A percentile compares a stretch with the other conserved stretches of the same genome.
Conservation (phyloP, 2,113 vertebrate species). For the Halcyon senegalensis region DNA sequence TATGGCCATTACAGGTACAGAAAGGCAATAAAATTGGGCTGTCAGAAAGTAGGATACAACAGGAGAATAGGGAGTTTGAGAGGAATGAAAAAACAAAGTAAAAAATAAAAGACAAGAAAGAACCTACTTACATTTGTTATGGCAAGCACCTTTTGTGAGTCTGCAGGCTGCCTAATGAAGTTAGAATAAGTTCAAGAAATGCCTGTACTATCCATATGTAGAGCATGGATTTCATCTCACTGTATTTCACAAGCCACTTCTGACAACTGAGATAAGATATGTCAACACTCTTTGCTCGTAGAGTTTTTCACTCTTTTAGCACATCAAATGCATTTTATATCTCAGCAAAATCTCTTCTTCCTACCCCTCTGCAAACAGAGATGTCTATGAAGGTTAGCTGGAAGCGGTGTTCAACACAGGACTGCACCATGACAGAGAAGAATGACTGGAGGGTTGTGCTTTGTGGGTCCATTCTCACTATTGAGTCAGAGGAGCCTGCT, state of each 20-base stretch:
- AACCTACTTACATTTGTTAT: neutral
- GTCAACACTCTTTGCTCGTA: slow-evolving; percentile 43
- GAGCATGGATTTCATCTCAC: slow-evolving; percentile 53
- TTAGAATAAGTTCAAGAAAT: slow-evolving; percentile 24
- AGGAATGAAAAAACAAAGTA: neutral
- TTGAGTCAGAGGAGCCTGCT: neutral
- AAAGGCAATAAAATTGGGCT: neutral
- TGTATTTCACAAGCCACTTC: slow-evolving; percentile 55
- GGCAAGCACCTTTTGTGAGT: neutral
- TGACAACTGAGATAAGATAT: slow-evolving; percentile 67
- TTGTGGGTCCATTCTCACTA: neutral
- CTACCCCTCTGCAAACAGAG: neutral
- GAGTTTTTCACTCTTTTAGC: slow-evolving; percentile 54
- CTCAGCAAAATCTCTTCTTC: neutral
- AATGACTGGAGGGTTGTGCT: neutral
- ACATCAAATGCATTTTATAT: slow-evolving; percentile 16
- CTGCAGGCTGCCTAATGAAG: neutral
- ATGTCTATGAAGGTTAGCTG: neutral
- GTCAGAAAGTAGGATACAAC: neutral
- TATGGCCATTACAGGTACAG: neutral
- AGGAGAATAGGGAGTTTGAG: neutral
- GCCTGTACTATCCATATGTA: neutral
- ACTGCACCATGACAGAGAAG: neutral
- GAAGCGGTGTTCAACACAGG: neutral
- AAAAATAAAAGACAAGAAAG: neutral